Base-by-base conservation (phyloP, 2,113 vertebrate genomes). In the Neodon shergylaensis region DNA sequence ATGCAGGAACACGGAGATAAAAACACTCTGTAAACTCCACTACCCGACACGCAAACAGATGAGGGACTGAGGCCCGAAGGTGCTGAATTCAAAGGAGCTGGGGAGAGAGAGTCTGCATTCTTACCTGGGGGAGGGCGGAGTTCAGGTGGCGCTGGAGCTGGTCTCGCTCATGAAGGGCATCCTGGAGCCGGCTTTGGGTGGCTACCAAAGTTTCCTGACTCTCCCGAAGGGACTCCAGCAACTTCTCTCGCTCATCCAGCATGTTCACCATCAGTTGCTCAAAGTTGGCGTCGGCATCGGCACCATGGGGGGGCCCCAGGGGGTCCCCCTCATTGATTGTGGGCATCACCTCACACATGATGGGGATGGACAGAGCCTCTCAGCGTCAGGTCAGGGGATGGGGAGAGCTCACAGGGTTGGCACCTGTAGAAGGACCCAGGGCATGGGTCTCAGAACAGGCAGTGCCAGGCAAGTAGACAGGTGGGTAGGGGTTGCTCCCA, bases 271-370 rank as follows among this genome's bases (percentile, higher is more conserved):
- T 99, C 98, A 99, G 99, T 98, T 99, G 99, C 98, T 99, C 99
- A 1, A 99, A 99, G 99, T 99, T 99, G 83, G 99, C 99, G 7
- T 99, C 99, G 0, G 99, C 98, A 84, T 99, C 99, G 0, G 99
- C 98, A 97, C 99, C 98, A 88, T 98, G 98, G 4, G 98, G 99
- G 97, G 99, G 99, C 9, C 99, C 99, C 95, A 99, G 98, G 7
- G 99, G 99, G 99, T 99, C 99, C 97, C 99, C 99, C 98, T 99
- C 99, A 5, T 98, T 99, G 98, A 99, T 99, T 97, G 99, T 99
- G 96, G 99, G 99, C 99, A 99, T 99, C 99, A 99, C 99, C 97
- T 99, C 99, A 96, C 99, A 99, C 99, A 99, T 99, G 99, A 99
- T 99, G 73, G 85, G 92, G 86, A 49, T 52, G 47, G 93, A 52